Evolutionary conservation across 2,113 vertebrate genomes (phyloP).

Genomic region (Mirza zaza): DNA sequence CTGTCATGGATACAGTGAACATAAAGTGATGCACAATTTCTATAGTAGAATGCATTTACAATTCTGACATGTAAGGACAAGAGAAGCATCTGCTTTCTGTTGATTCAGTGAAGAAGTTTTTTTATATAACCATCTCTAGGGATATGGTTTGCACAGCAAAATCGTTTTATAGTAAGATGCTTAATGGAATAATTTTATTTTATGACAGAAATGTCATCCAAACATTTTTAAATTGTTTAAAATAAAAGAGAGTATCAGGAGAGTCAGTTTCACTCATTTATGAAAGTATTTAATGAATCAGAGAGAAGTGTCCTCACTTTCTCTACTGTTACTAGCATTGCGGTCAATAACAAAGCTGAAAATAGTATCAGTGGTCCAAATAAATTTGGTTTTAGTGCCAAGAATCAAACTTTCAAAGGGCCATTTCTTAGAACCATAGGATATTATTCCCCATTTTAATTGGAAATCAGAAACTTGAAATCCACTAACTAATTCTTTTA

Average conservation of each 20-base stretch:
- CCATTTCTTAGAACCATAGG: background rate
- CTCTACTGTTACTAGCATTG: background rate
- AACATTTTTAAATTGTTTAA: background rate
- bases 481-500: background rate
- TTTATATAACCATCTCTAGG: background rate
- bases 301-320: background rate
- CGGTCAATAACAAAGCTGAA: background rate
- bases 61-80: background rate
- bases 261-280: background rate
- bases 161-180: slow-evolving; percentile 6
- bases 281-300: background rate
- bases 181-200: background rate
- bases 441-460: background rate
- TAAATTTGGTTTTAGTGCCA: background rate
- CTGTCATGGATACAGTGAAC: background rate
- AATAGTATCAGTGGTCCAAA: background rate
- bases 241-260: background rate
- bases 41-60: background rate
- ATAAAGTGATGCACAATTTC: background rate
- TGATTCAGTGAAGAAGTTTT: slow-evolving; percentile 26
- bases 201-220: background rate
- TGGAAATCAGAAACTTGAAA: background rate
- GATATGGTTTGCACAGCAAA: background rate
- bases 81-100: background rate
- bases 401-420: background rate